These are phyloP conservation scores for Poecilia latipinna DNA, from an alignment of 2,113 vertebrate genomes.

Conservation along the genomic window DNA sequence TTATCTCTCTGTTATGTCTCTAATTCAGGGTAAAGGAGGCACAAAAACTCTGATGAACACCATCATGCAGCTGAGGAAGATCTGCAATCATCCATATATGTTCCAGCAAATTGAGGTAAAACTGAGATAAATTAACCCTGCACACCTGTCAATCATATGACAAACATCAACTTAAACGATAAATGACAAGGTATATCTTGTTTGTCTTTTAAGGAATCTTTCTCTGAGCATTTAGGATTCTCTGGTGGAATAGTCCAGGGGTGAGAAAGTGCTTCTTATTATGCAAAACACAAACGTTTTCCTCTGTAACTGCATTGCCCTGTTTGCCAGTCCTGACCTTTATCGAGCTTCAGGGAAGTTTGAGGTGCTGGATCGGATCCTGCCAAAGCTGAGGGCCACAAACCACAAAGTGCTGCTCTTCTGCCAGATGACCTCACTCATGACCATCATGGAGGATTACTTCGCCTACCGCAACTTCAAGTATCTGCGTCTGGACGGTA, in stretches of 20 bases:
- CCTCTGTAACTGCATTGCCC: not conserved
- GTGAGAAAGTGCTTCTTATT: slow-evolving; percentile 72
- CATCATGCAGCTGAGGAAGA: slow-evolving; percentile 98
- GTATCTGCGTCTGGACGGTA: slow-evolving; percentile 96
- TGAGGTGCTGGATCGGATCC: slow-evolving; percentile 93
- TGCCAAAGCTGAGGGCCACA: slow-evolving; percentile 92
- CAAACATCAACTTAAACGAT: not conserved
- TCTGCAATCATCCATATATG: slow-evolving; percentile 98
- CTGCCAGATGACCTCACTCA: slow-evolving; percentile 98
- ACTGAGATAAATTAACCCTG: not conserved
- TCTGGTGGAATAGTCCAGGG: slow-evolving; percentile 94
- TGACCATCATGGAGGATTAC: slow-evolving; percentile 99
- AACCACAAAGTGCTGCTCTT: slow-evolving; percentile 98
- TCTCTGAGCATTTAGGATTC: slow-evolving; percentile 97
- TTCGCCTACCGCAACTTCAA: slow-evolving; percentile 96
- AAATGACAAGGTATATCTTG: not conserved
- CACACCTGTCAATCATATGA: not conserved
- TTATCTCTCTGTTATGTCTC: not conserved
- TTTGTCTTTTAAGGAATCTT: slow-evolving; percentile 86
- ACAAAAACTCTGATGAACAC: slow-evolving; percentile 99
- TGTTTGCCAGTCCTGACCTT: slow-evolving; percentile 79
- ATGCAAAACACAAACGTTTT: not conserved
- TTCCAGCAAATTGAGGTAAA: slow-evolving; percentile 97
- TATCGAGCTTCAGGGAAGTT: slow-evolving; percentile 98
- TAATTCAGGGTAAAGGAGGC: slow-evolving; percentile 91